Base-by-base conservation (phyloP, 2,888 invertebrate genomes). In the Nasonia oneida region DNA sequence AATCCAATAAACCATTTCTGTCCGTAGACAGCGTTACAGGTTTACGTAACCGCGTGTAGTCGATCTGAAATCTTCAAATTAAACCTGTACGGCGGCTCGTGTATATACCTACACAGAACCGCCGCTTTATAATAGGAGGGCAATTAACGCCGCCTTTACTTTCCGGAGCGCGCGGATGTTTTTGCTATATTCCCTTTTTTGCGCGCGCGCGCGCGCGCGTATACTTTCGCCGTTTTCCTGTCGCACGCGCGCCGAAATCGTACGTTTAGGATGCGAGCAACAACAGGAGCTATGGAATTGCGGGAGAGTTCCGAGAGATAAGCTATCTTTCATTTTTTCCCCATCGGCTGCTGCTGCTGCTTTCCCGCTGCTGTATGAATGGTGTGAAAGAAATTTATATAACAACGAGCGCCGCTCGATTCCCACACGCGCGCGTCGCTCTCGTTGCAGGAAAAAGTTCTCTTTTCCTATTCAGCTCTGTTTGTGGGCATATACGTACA, bases 321-420 rank as follows among this genome's bases (percentile, higher is more conserved):
- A 33, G 29, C 42, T 47, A 86, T 86, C 79, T 76, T 61, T 33
- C 4, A 47, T 47, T 81, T 81, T 85, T 71, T 80, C 61, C 73
- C 42, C 80, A 80, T 85, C 70, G 75, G 33, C 80, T 84, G 15
- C 53, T 50, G 50, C 50, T 50, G 50, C 50, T 61, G 57, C 57
- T 61, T 61, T n/a, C 57, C 85, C 83, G 84, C 71, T 80, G 75
- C 15, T 3, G n/a, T 67, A n/a, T 87, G 84, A 87, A 87, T 83
- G 83, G 83, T 83, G 87, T 70, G 87, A 87, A 87, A 85, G 85
- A 87, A 83, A 87, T 85, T 87, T 87, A 87, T 87, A 85, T 87
- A 87, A 87, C 87, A 47, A 80, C 57, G 70, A 57, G 42, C n/a
- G 14, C 23, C 23, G 47, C 67, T n/a, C 10, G 15, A 79, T 80